Base-by-base conservation (phyloP, 92 coral and sea anemone genomes). In the Palythoa caribaeorum region DNA sequence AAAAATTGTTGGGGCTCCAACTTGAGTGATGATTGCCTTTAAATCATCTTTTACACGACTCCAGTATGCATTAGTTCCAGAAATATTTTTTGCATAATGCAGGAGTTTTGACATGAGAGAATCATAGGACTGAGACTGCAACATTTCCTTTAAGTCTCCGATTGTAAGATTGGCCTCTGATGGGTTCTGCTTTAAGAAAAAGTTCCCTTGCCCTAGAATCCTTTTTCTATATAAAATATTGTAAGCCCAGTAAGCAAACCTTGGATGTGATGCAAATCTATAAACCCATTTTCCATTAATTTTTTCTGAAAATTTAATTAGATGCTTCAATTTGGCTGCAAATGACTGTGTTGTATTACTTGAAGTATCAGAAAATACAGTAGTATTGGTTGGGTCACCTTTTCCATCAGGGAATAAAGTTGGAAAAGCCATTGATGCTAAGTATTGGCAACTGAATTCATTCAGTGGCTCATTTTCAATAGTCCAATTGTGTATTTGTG, bases 221-320 rank as follows among this genome's bases (percentile, higher is more conserved):
- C 89, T 65, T 55, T n/a, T 91, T n/a, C 91, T 77, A 37, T 88
- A 88, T 15, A 91, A 36, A 16, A 88, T 87, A 21, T 88, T 91
- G 19, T 87, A 87, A 62, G 93, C 93, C 91, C 91, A 88, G 81
- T 88, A 91, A 50, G 88, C 91, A 88, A 91, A 91, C 1, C 81
- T 84, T 0, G 88, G 88, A 20, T 84, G 88, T 1, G 88, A 72
- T 57, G 81, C 88, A 84, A 90, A 90, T 40, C 91, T 87, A 38
- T 80, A 87, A 6, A 76, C 84, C 91, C 91, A 91, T 28, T 87
- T 87, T 73, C 90, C 93, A 86, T 90, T 88, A n/a, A 19, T 75
- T 13, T 71, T 17, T 80, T 80, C 93, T 59, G 91, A 14, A 21
- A 90, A 87, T 80, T 90, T 90, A 21, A 90, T 50, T 38, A 81